phyloP scores from a whole-genome alignment of 1,140 invertebrate genomes.

The Hyphantria cunea region DNA sequence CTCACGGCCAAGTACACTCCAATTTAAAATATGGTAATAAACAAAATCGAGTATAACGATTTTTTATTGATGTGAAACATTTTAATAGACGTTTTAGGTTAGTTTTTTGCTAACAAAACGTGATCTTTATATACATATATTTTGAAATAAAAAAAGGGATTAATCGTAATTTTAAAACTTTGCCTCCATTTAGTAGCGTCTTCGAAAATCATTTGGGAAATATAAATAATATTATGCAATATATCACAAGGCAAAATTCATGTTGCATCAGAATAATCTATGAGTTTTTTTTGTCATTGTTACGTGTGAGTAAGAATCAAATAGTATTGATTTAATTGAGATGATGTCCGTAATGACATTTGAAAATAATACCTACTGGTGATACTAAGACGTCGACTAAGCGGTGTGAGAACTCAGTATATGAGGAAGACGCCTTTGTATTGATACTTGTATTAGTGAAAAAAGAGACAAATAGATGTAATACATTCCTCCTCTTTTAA shows the following conservation, averaged over 20 bases:
- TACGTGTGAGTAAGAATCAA: conserved; percentile 48
- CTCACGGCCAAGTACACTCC: not conserved
- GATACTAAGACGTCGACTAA: conserved; percentile 61
- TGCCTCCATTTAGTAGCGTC: conserved; percentile 19
- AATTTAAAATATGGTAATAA: conserved; percentile 26
- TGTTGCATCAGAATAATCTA: conserved; percentile 34
- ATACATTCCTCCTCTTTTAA: conserved; percentile 46
- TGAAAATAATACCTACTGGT: conserved; percentile 60
- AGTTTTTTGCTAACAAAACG: conserved; percentile 24
- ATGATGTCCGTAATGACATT: conserved; percentile 63
- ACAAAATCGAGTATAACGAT: conserved; percentile 10
- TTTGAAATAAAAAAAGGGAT: conserved; percentile 23
- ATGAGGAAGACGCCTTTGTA: conserved; percentile 45
- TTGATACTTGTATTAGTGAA: conserved; percentile 13
- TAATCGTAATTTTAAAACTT: conserved; percentile 13
- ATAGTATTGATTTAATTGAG: conserved; percentile 41
- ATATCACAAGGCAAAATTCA: conserved; percentile 29
- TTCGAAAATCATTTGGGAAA: conserved; percentile 28
- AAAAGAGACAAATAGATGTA: conserved; percentile 38
- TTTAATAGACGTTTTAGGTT: conserved; percentile 18
- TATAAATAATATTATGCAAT: conserved; percentile 30
- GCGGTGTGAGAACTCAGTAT: conserved; percentile 63
- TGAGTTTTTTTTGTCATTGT: conserved; percentile 31
- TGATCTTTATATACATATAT: conserved; percentile 25
- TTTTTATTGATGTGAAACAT: conserved; percentile 14